These are phyloP conservation scores for Cordilura impudica DNA, from an alignment of 2,888 invertebrate genomes.

Conservation along the genomic window DNA sequence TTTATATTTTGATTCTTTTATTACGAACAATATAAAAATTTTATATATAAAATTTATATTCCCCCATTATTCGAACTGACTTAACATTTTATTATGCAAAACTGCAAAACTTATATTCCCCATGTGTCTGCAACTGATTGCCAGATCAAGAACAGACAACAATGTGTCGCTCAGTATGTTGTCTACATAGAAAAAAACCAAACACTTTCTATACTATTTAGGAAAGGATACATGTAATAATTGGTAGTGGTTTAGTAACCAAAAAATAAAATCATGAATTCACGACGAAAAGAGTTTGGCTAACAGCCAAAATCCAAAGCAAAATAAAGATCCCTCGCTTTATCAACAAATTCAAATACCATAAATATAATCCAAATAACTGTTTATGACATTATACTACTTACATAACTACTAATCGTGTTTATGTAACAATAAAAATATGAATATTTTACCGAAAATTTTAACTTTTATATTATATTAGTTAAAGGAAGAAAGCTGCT, in stretches of 20 bases:
- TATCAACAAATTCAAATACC: not conserved
- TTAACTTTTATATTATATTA: not conserved
- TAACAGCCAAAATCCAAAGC: slow-evolving; percentile 28
- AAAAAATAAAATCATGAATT: not conserved
- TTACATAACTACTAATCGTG: not conserved
- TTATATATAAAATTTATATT: slow-evolving; percentile 23
- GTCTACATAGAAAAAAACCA: slow-evolving; percentile 17
- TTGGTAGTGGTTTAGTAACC: slow-evolving; percentile 30
- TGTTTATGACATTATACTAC: slow-evolving; percentile 30
- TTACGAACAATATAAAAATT: not conserved
- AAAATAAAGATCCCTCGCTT: not conserved
- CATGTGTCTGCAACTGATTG: slow-evolving; percentile 42
- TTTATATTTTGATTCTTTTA: not conserved
- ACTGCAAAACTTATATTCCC: slow-evolving; percentile 2
- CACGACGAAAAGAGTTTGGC: slow-evolving; percentile 40
- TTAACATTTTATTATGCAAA: not conserved
- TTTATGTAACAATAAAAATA: slow-evolving; percentile 13
- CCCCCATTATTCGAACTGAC: not conserved
- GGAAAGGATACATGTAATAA: slow-evolving; percentile 34
- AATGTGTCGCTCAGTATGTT: slow-evolving; percentile 28
- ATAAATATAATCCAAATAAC: slow-evolving; percentile 30
- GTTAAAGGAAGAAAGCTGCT: not conserved
- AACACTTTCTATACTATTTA: not conserved
- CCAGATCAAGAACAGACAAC: slow-evolving; percentile 43
- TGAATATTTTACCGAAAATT: slow-evolving; percentile 7